phyloP scores from a whole-genome alignment of 2,888 invertebrate genomes.

The Tyria jacobaeae region DNA sequence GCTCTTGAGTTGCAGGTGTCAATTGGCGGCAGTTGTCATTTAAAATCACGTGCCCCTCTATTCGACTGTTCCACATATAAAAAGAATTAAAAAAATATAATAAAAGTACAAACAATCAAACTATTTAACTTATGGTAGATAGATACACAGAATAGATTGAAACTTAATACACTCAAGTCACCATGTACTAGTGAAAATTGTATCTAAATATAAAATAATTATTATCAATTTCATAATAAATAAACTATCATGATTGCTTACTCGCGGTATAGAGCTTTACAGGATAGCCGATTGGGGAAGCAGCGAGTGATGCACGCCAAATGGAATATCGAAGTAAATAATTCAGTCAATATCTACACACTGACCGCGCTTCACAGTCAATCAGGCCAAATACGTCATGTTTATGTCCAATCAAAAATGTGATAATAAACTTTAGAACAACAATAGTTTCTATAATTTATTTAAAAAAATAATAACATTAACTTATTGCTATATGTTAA shows the following conservation, averaged over 20 bases:
- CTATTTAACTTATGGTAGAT: neutral
- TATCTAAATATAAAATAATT: neutral
- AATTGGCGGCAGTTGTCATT: too few relatives aligned
- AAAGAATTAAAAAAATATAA: too few relatives aligned
- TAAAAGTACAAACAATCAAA: neutral
- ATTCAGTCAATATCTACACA: constrained; percentile 46
- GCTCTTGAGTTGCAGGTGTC: too few relatives aligned
- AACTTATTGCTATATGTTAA: too few relatives aligned
- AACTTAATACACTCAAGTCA: too few relatives aligned
- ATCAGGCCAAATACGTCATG: neutral
- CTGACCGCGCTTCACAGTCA: constrained; percentile 15
- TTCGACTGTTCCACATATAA: too few relatives aligned
- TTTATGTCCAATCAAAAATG: too few relatives aligned
- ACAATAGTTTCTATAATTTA: too few relatives aligned
- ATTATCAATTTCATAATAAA: neutral
- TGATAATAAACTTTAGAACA: too few relatives aligned
- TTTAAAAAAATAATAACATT: too few relatives aligned
- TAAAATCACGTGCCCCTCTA: too few relatives aligned
- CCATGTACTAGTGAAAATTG: too few relatives aligned
- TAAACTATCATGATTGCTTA: constrained; percentile 22
- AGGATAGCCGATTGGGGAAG: constrained; percentile 36
- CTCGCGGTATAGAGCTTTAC: constrained; percentile 28
- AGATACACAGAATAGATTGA: neutral
- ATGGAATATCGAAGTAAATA: constrained; percentile 60
- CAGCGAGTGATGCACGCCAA: constrained; percentile 50